Evolutionary conservation across 2,797 vertebrate genomes (phyloP), one percentile per base, ranked within the genome.

Genomic region (Decapterus maruadsi): DNA sequence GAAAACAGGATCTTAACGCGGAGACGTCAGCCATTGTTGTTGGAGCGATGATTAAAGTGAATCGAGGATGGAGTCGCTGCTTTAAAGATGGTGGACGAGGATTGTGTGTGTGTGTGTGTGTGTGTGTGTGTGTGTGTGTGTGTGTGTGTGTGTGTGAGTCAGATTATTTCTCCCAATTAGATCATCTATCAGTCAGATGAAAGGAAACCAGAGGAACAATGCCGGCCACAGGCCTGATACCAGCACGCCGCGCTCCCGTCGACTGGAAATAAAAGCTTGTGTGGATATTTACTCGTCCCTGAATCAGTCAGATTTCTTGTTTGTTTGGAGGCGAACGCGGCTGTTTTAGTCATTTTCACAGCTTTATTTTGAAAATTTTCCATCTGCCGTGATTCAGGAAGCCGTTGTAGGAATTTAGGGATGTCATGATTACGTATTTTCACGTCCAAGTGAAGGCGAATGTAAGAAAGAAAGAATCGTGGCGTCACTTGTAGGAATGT

Each of bases 91-190:
- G 42, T 13, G 48, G 54, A 69, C 31, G 45, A 6, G 26, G 50
- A 59, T 16, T 36, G 51, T 1, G 5, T 43, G 58, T n/a, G 16
- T 26, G 26, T 1, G 7, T 50, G 57, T n/a, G 16, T 38, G 46
- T 26, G 26, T 1, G 7, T 50, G 57, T n/a, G 16, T 38, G 46
- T 36, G 51, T 1, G 5, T 43, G 58, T n/a, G 16, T 36, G 51
- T 1, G 5, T 43, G 58, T n/a, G 16, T 26, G 26, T 1, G 7
- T 50, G 57, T n/a, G 16, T 38, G 46, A 60, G 60, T 31, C 13
- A 22, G 31, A 67, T 77, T 63, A 80, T 85, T 80, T 72, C 67
- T 72, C 59, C 71, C 60, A 53, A 51, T 81, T 62, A 81, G 54
- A 58, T 69, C 51, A 72, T 42, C 55, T 38, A 40, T 80, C 66